Evolutionary conservation across 2,797 vertebrate species (phyloP), one percentile per base, ranked within the genome.

Genomic region (Lacerta bilineata): DNA sequence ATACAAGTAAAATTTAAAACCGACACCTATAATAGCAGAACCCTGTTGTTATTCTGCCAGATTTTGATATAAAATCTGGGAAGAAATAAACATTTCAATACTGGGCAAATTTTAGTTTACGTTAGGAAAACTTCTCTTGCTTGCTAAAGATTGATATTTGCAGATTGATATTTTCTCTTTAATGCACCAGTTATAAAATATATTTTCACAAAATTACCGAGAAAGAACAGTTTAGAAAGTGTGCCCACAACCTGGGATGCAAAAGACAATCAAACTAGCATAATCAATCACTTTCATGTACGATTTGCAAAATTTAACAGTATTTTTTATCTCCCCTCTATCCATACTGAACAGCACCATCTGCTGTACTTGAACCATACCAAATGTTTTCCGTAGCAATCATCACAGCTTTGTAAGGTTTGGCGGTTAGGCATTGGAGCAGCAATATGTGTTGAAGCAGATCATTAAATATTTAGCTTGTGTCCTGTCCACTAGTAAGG

Each of bases 311-410:
- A 95, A 93, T 94, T 95, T 93, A 36, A 87, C 80, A 91, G 81
- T 87, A 85, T 91, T 89, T 89, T 89, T 91, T 91, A 64, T 1
- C 11, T 0, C 2, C 41, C 88, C 66, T n/a, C 50, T 20, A 0
- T 9, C 69, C 20, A 41, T 64, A 36, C 94, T 91, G 74, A 64
- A 90, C 83, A 94, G 74, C 91, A 95, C 94, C 95, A 97, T 96
- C 95, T 96, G 94, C 91, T 94, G 87, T 92, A 96, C 93, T 96
- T 96, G 93, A 96, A 95, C 93, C 95, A 94, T 94, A 91, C 82
- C 93, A 95, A 95, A 94, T 90, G 64, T 93, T 41, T 90, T 95
- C 91, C 92, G 85, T 93, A 93, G 39, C 39, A 41, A 41, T 41
- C 4, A 5, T 41, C 39, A 41, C 39, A 41, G 5, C 39, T 41